phyloP scores from a whole-genome alignment of 2,797 vertebrate genomes.

The Hybognathus amarus region DNA sequence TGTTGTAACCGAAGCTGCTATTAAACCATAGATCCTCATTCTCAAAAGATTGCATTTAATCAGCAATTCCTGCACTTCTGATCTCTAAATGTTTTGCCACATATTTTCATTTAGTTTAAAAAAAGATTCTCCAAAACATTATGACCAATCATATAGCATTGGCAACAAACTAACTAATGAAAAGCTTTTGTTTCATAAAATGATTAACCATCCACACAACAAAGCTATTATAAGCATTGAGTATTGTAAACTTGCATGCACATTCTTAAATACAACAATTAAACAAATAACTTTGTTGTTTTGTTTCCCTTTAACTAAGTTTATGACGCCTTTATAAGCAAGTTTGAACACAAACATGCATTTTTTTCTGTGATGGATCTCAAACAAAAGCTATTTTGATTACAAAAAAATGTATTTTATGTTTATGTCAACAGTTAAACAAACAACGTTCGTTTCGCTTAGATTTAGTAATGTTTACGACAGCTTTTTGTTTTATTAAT shows the following conservation, averaged over 20 bases:
- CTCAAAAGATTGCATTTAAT: neutral
- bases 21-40: neutral
- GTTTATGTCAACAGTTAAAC: neutral
- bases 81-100: neutral
- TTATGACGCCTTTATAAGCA: neutral
- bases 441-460: neutral
- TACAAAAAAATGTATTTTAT: neutral
- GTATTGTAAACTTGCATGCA: neutral
- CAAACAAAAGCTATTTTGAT: neutral
- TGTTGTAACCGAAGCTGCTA: neutral
- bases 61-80: neutral
- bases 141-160: neutral
- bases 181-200: neutral
- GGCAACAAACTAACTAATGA: neutral
- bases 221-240: no score
- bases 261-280: neutral
- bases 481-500: neutral
- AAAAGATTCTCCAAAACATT: neutral
- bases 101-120: neutral
- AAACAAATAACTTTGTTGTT: neutral
- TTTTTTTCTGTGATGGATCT: neutral
- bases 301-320: neutral
- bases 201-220: neutral
- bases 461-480: neutral
- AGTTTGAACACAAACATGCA: neutral